Base-by-base conservation (phyloP, 2,888 invertebrate species). In the Mesochorus sp. region DNA sequence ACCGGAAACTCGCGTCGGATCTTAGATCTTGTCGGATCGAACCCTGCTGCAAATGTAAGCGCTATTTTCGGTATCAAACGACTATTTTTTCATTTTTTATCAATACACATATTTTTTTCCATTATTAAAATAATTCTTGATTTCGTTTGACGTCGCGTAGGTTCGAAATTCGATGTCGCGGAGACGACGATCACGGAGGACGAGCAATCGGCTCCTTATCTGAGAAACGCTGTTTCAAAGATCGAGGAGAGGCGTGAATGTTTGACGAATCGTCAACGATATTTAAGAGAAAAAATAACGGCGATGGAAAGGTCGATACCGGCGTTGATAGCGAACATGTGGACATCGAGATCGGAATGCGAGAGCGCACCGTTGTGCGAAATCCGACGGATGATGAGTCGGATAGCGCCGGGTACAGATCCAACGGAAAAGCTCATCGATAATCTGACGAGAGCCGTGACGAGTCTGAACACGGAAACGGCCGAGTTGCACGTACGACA, bases 251-350 rank as follows among this genome's bases (percentile, higher is more conserved):
- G 89, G 10, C 86, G 83, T 0, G 79, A 82, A 12, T 80, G 83
- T 75, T 80, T 90, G 55, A 79, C 84, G 1, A 81, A 79, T 21
- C 88, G 84, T n/a, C 85, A 85, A 39, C 85, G 81, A 1, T 64
- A 80, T 72, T 81, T 90, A 4, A 80, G 67, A 1, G 83, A 86
- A 8, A 89, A 89, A 59, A 80, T 90, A 17, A 72, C 79, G 1
- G 86, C 85, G 37, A 85, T 90, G 86, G 90, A 90, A 80, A 84
- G 86, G 17, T 88, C 88, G 19, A 82, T 90, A n/a, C 90, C 90
- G 1, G 88, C 88, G 0, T 62, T 90, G 19, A 85, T 90, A 73
- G 88, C 90, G 0, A 87, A 85, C 37, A 82, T 89, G 82, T 85
- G 83, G 83, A 83, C 79, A 44, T 74, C 83, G 0, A 59, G 67